Base-by-base conservation (phyloP, 2,113 vertebrate species). In the Hiodon tergisus region DNA sequence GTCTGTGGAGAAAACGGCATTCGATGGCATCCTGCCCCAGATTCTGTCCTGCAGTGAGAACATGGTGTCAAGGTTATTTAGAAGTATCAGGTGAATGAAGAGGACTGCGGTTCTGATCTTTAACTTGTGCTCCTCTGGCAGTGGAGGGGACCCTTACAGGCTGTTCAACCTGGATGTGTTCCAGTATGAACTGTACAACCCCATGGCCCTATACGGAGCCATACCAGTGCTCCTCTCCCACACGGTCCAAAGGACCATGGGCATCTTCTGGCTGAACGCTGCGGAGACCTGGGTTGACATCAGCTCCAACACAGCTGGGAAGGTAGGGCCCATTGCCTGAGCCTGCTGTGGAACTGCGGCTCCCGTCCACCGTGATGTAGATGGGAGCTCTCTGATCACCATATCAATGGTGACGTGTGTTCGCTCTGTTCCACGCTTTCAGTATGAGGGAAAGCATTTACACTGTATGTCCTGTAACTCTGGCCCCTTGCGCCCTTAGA, bases 251-350 rank as follows among this genome's bases (percentile, higher is more conserved):
- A 88, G 92, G 0, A 93, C 95, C 50, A 88, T 94, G 52, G 96
- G 93, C 13, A 84, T 98, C 77, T 97, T 98, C 83, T 98, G 95
- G 96, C 90, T 96, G 66, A 98, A 97, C n/a, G 94, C 95, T 0
- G 94, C 96, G 0, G 95, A 98, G 87, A 96, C 96, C 0, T 98
- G 96, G 96, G 94, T 98, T 10, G 96, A 98, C 76, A 93, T 97
- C 81, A 93, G 92, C 80, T 95, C 96, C 73, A 96, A 95, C 72
- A 95, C 94, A 0, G 92, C 95, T 0, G 95, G 95, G 53, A 98
- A 98, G 91, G 95, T 95, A 77, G 13, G 59, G 7, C 59, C 3
- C 47, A 13, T 14, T 8, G 3, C 6, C n/a, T 4, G 13, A 9
- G 2, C 3, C 5, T 2, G 1, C 4, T 0, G 5, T 14, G 8